These are phyloP conservation scores for Neodiprion pinetum DNA, from an alignment of 1,140 invertebrate species.

Conservation along the genomic window DNA sequence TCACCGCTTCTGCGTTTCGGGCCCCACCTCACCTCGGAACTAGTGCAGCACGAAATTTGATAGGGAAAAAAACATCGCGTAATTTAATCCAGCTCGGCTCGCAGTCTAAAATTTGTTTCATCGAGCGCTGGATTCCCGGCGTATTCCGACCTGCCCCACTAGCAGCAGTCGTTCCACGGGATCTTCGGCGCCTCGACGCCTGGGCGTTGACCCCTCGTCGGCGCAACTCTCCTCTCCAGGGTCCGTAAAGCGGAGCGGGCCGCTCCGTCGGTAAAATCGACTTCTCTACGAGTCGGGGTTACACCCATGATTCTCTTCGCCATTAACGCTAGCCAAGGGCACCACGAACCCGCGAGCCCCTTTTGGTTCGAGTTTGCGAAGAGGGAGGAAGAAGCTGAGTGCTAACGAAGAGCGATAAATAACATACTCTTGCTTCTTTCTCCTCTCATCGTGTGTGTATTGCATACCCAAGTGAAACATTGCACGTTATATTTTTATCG, in stretches of 20 bases:
- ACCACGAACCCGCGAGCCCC: not conserved
- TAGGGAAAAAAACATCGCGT: not conserved
- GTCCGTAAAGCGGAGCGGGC: not conserved
- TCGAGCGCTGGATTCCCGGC: not conserved
- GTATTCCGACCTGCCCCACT: constrained; percentile 56
- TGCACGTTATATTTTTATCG: too few relatives aligned
- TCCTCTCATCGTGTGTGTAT: too few relatives aligned
- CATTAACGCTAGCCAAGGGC: not conserved
- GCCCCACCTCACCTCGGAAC: too few relatives aligned
- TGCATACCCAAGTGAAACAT: too few relatives aligned
- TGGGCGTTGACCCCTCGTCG: constrained; percentile 52
- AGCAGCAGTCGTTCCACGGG: constrained; percentile 35
- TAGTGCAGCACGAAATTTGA: too few relatives aligned
- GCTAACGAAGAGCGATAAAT: not conserved
- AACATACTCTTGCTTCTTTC: not conserved
- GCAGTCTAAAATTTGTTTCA: not conserved
- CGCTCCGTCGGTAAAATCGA: too few relatives aligned
- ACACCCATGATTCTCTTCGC: not conserved
- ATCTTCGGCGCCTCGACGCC: constrained; percentile 55
- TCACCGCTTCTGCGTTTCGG: too few relatives aligned
- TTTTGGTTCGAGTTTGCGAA: not conserved
- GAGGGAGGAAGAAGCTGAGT: not conserved
- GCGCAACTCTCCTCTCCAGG: not conserved
- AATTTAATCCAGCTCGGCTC: not conserved
- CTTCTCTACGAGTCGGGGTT: not conserved